These are phyloP conservation scores for Ailuropoda melanoleuca DNA, from an alignment of 2,113 vertebrate species.

Conservation along the genomic window DNA sequence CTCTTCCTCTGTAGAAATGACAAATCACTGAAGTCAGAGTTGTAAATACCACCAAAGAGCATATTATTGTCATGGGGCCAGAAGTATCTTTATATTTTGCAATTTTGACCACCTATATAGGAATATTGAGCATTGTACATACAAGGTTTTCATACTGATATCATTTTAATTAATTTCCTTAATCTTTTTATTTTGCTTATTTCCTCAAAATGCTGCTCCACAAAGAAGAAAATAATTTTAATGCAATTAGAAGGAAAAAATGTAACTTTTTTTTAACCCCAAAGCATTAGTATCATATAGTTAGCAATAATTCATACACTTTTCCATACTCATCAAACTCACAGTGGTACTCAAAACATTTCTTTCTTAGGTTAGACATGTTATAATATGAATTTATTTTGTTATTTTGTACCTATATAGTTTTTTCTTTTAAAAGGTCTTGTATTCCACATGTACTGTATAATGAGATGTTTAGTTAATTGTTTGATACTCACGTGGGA, in stretches of 20 bases:
- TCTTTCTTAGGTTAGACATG: neutral
- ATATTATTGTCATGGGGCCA: neutral
- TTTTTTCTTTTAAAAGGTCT: constrained; percentile 77
- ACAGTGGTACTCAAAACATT: neutral
- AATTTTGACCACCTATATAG: neutral
- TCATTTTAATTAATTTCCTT: neutral
- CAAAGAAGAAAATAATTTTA: neutral
- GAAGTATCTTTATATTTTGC: neutral
- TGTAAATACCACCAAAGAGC: neutral
- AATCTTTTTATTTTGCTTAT: neutral
- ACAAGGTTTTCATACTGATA: neutral
- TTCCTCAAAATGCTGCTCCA: neutral
- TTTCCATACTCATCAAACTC: neutral
- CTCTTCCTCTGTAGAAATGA: neutral
- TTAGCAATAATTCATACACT: neutral
- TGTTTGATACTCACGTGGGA: constrained; percentile 73
- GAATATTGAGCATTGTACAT: neutral
- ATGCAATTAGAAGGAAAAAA: neutral
- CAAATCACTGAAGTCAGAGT: neutral
- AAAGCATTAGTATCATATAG: neutral
- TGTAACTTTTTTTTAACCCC: neutral
- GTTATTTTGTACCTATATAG: constrained; percentile 64
- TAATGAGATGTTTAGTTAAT: constrained; percentile 77
- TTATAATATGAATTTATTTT: constrained; percentile 28
- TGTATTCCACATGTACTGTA: constrained; percentile 72